Evolutionary conservation across 2,888 invertebrate species (phyloP).

Genomic region (Hylaea fasciaria): DNA sequence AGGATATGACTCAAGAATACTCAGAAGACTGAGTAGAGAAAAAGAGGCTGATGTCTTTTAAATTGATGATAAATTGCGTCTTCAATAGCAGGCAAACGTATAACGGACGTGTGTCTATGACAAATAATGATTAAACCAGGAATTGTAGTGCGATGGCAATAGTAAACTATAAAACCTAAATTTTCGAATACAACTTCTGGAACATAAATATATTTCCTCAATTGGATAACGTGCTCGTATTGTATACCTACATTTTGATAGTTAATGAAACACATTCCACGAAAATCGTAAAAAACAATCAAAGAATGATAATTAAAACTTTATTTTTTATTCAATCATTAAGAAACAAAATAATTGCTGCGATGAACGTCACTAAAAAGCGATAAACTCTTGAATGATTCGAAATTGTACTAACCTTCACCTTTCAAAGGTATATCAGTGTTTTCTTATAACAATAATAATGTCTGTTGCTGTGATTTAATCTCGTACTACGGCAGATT

Average conservation of each 20-base stretch:
- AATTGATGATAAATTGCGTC: neutral
- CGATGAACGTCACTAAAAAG: conserved; percentile 7
- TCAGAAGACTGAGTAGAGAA: conserved; percentile 14
- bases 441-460: conserved; percentile 14
- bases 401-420: conserved; percentile 20
- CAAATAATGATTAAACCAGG: neutral
- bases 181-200: neutral
- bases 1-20: conserved; percentile 26
- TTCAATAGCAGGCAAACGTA: too few species aligned
- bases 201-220: too few species aligned
- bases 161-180: neutral
- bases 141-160: neutral
- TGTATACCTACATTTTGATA: neutral
- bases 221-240: neutral
- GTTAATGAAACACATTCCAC: neutral
- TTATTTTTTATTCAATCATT: conserved; percentile 2
- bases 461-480: conserved; percentile 4
- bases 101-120: neutral
- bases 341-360: conserved; percentile 2
- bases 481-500: neutral
- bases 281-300: too few species aligned
- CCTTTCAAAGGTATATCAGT: conserved; percentile 19
- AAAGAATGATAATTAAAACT: conserved; percentile 1
- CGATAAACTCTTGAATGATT: conserved; percentile 14
- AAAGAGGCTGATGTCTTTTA: neutral